phyloP scores from a whole-genome alignment of 2,113 vertebrate genomes.

The Neofelis nebulosa region DNA sequence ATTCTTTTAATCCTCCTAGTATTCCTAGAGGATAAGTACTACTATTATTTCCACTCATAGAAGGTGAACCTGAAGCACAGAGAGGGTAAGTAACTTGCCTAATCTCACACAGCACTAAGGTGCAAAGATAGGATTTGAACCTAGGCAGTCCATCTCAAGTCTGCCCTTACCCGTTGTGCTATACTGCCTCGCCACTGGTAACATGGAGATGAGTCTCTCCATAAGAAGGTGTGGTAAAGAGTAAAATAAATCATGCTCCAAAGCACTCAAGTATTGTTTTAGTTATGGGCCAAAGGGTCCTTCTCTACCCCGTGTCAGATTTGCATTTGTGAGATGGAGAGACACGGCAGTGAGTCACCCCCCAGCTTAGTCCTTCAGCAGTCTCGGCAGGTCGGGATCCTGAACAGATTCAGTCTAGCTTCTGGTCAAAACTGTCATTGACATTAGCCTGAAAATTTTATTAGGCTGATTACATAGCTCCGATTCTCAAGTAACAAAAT shows the following conservation, averaged over 20 bases:
- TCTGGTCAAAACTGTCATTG: not conserved
- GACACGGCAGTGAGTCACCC: not conserved
- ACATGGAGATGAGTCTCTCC: not conserved
- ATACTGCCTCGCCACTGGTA: not conserved
- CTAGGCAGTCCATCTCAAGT: not conserved
- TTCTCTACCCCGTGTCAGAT: not conserved
- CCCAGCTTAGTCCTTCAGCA: not conserved
- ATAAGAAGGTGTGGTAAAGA: not conserved
- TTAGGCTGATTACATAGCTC: not conserved
- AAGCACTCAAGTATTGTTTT: not conserved
- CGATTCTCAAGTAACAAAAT: slow-evolving; percentile 22
- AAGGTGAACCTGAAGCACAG: not conserved
- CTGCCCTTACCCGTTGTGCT: not conserved
- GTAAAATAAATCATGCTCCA: not conserved
- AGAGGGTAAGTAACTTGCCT: not conserved
- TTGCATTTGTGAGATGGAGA: not conserved
- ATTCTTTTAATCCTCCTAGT: not conserved
- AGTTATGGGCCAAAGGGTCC: not conserved
- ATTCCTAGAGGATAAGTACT: not conserved
- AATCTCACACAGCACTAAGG: not conserved
- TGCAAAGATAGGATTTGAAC: not conserved
- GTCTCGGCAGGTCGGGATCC: not conserved
- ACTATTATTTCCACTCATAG: not conserved
- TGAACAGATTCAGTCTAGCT: not conserved
- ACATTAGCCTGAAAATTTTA: not conserved